These are phyloP conservation scores for Drosophila pallidifrons DNA, from an alignment of 1,140 invertebrate species.

Conservation along the genomic window DNA sequence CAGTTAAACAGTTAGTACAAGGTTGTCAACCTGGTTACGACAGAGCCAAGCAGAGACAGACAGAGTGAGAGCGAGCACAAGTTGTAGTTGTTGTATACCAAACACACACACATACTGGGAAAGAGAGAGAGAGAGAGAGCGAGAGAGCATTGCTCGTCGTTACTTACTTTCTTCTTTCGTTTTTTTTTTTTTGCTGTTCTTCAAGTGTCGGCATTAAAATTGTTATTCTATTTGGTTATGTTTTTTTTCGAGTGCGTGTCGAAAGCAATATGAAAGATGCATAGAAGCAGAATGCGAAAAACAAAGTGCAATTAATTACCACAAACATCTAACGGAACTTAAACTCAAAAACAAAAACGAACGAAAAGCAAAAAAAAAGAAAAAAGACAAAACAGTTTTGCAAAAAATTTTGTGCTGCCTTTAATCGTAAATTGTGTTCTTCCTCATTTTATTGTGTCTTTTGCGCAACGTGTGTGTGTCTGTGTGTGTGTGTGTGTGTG, in stretches of 20 bases:
- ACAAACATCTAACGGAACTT: slow-evolving; percentile 23
- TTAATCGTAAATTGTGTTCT: slow-evolving; percentile 17
- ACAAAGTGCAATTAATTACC: slow-evolving; percentile 39
- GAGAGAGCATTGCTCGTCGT: slow-evolving; percentile 24
- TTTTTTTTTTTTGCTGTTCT: slow-evolving; percentile 53
- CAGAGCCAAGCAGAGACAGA: background rate
- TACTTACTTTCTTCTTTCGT: slow-evolving; percentile 43
- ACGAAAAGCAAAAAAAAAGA: background rate
- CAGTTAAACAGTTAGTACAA: slow-evolving; percentile 27
- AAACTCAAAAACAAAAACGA: slow-evolving; percentile 1
- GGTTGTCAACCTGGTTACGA: slow-evolving; percentile 43
- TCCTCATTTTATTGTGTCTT: slow-evolving; percentile 22
- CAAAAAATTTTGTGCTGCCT: slow-evolving; percentile 31
- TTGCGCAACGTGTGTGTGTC: slow-evolving; percentile 12
- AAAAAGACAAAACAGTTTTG: slow-evolving; percentile 10
- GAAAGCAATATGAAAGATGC: slow-evolving; percentile 46
- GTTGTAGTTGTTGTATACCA: slow-evolving; percentile 21
- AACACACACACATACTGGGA: background rate
- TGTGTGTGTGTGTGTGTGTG: too few species aligned
- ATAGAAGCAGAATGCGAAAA: slow-evolving; percentile 26
- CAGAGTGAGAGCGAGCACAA: background rate
- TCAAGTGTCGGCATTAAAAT: slow-evolving; percentile 54
- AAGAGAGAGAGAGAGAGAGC: background rate
- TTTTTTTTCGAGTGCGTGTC: slow-evolving; percentile 58
- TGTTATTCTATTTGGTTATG: slow-evolving; percentile 44